Base-by-base conservation (phyloP, 2,888 invertebrate species). In the Catocala nupta region DNA sequence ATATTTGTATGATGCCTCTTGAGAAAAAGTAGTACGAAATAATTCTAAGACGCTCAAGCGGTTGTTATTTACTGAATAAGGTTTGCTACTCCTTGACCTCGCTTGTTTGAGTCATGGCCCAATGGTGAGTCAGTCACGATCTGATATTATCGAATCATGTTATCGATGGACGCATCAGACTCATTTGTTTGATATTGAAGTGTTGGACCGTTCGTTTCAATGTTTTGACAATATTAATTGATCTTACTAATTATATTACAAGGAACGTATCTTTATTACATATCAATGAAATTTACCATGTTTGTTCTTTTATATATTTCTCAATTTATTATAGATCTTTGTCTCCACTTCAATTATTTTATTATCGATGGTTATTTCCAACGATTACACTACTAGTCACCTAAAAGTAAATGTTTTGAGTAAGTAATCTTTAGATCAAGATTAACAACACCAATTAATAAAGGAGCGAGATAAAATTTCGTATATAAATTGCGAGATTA, bases 81-180 rank as follows among this genome's bases (percentile, higher is more conserved):
- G 76, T 80, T 82, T 78, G 73, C 75, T 71, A 75, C 73, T 77
- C 77, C 81, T 83, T 82, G 82, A 83, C 81, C 83, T 81, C 77
- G 73, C 59, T 63, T 77, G 77, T 59, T 65, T 80, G 78, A 83
- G 75, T 83, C 84, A 84, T 68, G 68, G 78, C 67, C 68, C 68
- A 67, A 57, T 70, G 66, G 71, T 74, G 75, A 81, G 72, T 80
- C 80, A 73, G 77, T 70, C 71, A 63, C 73, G 70, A 77, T 75
- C 36, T 55, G 72, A 70, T 75, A 64, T 61, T 66, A 75, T 71
- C 66, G 34, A 74, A 71, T 61, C 64, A 43, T 68, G 55, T 70
- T 68, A 65, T 56, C 54, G 51, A 58, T 62, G 64, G 65, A 74
- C 73, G 60, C 55, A 68, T 65, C 56, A 44, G 42, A n/a, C 68